Base-by-base conservation (phyloP, 2,113 vertebrate species). In the Campylorhamphus procurvoides region DNA sequence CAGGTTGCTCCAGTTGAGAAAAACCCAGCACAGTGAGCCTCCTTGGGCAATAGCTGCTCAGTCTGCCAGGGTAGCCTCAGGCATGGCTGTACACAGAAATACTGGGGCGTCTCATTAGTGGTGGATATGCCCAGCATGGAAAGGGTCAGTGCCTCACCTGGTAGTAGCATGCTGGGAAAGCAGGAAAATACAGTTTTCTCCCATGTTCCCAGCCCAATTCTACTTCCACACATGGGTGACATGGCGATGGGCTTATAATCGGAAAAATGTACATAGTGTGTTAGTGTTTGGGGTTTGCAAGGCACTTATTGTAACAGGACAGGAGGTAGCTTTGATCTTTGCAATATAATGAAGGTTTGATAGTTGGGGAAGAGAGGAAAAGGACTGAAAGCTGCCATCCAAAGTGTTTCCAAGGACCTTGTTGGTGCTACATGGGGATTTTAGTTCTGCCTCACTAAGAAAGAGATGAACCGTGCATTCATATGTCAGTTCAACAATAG, bases 191-290 rank as follows among this genome's bases (percentile, higher is more conserved):
- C 8, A 17, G 25, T 25, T 56, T 84, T 68, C 7, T 68, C 8
- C 17, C 11, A 3, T 25, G 12, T 71, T 60, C 17, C 47, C 29
- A 44, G 22, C 28, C 19, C 1, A 4, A 29, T 77, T 84, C 59
- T 0, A 0, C 33, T 93, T 86, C 33, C 5, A 3, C 1, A 0
- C 1, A 3, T n/a, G 39, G 2, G 19, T 72, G 20, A 10, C 16
- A 14, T 1, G 7, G 27, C 59, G 53, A 40, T 31, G 42, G 28
- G 33, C 22, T 72, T 2, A 0, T 39, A 50, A 52, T 67, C 1
- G 1, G 33, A 71, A 59, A 29, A 25, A 10, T 52, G 22, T 68
- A 9, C 0, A 0, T 46, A 40, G 35, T 52, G 28, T 66, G n/a
- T 64, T 46, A 33, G 68, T 18, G 13, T 63, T 80, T 53, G 47